Evolutionary conservation across 2,113 vertebrate species (phyloP), one percentile per base, ranked within the genome.

Genomic region (Pandion haliaetus): DNA sequence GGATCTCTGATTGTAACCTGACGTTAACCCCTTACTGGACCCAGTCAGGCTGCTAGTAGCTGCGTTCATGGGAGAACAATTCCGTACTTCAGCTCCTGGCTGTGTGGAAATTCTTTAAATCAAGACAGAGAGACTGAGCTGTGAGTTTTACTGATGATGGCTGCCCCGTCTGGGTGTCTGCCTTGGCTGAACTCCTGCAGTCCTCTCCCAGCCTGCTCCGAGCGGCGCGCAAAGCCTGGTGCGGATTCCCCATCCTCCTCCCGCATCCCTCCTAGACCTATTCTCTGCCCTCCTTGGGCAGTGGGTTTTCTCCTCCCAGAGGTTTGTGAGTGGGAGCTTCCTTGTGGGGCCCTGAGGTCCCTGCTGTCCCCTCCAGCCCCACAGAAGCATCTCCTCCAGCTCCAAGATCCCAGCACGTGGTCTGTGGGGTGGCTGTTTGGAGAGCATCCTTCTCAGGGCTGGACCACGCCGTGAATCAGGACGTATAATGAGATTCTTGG

Each of bases 401-500:
- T 28, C 70, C 12, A 0, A 5, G 36, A 44, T 72, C 26, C 70
- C 4, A 4, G 36, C 6, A 2, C 4, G 72, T 2, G 0, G 40
- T 50, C 26, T 11, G n/a, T 1, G 25, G 49, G 49, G 54, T 5
- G 85, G 55, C 88, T 38, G 17, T 14, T 70, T 3, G 55, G 29
- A 76, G 90, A 87, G 44, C 82, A 57, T 86, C 92, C 92, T 38
- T 4, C 38, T 36, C 55, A 5, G 58, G 44, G 85, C 79, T 70
- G 88, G 91, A 76, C 82, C 78, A 34, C 2, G 10, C 82, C 19
- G 9, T 20, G 71, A 54, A 1, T 77, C 74, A 14, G 92, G 79
- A 81, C 5, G 25, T 28, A 7, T 71, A 95, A 95, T 74, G 94
- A 92, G 90, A 92, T 95, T 90, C 96, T 79, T 95, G 94, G 92